Evolutionary conservation across 2,888 invertebrate genomes (phyloP), one percentile per base, ranked within the genome.

Genomic region (Mimumesa dahlbomi): DNA sequence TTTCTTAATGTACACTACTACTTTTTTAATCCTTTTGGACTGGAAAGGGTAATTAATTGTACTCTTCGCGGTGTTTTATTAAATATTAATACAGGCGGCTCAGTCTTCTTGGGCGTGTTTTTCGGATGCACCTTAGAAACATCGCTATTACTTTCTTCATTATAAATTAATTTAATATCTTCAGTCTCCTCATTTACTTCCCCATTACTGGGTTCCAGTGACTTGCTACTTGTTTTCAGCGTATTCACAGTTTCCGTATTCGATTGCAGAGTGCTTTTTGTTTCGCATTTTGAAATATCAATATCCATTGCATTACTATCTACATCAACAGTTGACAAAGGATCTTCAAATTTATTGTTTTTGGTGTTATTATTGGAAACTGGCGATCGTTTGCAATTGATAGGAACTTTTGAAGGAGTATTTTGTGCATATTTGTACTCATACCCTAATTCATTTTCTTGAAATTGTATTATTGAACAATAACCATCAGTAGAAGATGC

Each of bases 401-500:
- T 56, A 0, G 5, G n/a, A n/a, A n/a, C n/a, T 18, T 46, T 42
- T 21, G 6, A 3, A 29, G 40, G 5, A 11, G 14, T 50, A 13
- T 4, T 36, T 38, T 19, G 25, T 40, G 29, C 18, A 14, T n/a
- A 46, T 50, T 68, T 66, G 75, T 93, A 93, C 19, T 90, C 88
- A 19, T 89, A 85, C 4, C 97, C 97, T 11, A 97, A 88, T 90
- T 97, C 96, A 11, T 91, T 92, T 5, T 92, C 90, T 29, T 92
- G 92, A 89, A 97, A 96, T n/a, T 93, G 93, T 18, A 97, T 91
- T 53, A 97, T 90, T 0, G 97, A 95, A 88, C 96, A 96, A 88
- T 95, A 98, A 1, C 97, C 97, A 90, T 98, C 97, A 0, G 96
- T 95, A 11, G 97, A 97, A 2, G 96, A 95, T 0, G 94, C 94